A percentile compares a stretch with the other conserved stretches of the same genome.
phyloP scores from a whole-genome alignment of 1,140 invertebrate species.

The Wasmannia auropunctata region DNA sequence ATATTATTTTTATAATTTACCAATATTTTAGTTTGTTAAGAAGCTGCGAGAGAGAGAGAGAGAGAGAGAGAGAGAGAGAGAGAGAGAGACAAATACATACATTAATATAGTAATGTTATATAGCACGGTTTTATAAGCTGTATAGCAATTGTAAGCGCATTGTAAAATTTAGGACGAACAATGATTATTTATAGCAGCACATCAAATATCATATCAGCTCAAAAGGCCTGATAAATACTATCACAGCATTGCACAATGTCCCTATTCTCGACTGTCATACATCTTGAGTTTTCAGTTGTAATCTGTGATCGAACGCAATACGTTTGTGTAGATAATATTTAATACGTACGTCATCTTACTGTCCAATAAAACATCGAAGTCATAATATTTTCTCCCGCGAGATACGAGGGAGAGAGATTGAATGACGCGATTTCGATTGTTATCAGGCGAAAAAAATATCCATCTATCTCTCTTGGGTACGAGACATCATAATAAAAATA shows the following conservation, averaged over 20 bases:
- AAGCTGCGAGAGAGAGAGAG: no score
- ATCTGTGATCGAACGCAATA: conserved; percentile 34
- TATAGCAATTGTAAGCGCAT: background rate
- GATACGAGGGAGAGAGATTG: background rate
- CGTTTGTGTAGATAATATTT: conserved; percentile 35
- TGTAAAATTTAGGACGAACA: background rate
- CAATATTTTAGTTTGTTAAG: no score
- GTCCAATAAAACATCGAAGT: conserved; percentile 19
- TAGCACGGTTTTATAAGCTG: no score
- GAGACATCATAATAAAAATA: conserved; percentile 1
- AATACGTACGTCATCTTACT: conserved; percentile 4
- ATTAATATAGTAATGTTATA: no score
- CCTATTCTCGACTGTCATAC: background rate
- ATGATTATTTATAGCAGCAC: background rate
- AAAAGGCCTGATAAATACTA: conserved; percentile 6
- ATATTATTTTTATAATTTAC: no score
- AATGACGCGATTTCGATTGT: conserved; percentile 37
- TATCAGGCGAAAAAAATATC: conserved; percentile 34
- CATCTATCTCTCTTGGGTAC: background rate
- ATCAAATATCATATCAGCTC: background rate
- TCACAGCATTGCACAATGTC: background rate
- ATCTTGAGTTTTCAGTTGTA: conserved; percentile 33
- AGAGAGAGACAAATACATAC: no score
- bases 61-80: no score
- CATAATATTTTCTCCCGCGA: conserved; percentile 24